Conservation (phyloP, 2,797 vertebrate species). For the Cynodonichthys magdalenae region DNA sequence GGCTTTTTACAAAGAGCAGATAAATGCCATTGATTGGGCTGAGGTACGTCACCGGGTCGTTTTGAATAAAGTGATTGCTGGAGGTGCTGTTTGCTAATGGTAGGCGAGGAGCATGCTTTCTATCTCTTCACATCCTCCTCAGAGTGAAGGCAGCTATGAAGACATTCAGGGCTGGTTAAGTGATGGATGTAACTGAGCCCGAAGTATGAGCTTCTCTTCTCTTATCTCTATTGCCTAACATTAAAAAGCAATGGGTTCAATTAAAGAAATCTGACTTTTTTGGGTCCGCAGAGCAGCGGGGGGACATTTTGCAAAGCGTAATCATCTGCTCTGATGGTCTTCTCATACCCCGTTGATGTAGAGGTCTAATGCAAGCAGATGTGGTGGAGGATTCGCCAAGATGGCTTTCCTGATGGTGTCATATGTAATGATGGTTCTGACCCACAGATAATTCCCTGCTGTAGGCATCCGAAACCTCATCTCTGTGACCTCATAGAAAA, state of each 20-base stretch:
- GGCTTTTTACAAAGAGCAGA: conserved; percentile 75
- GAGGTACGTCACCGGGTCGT: conserved; percentile 58
- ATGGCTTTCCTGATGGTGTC: conserved; percentile 69
- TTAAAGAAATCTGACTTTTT: conserved; percentile 76
- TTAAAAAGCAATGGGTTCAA: conserved; percentile 79
- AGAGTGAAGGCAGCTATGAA: conserved; percentile 47
- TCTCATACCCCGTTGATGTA: conserved; percentile 67
- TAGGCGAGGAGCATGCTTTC: conserved; percentile 54
- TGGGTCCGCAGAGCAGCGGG: conserved; percentile 54
- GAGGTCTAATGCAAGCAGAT: conserved; percentile 77
- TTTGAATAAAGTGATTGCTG: conserved; percentile 74
- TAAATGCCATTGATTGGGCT: conserved; percentile 81
- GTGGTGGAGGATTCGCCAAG: conserved; percentile 57
- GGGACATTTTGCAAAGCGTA: conserved; percentile 64
- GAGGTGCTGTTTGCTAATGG: conserved; percentile 68
- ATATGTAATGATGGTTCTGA: conserved; percentile 65
- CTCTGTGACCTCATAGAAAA: conserved; percentile 55
- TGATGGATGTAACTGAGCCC: conserved; percentile 62
- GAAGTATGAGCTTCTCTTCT: conserved; percentile 44
- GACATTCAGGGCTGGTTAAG: conserved; percentile 48
- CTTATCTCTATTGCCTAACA: conserved; percentile 70
- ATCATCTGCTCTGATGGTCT: conserved; percentile 73
- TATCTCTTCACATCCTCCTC: conserved; percentile 57
- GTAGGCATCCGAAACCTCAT: conserved; percentile 42
- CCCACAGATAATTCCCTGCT: conserved; percentile 61